Evolutionary conservation across 2,888 invertebrate species (phyloP).

Genomic region (Trichacis sp.): DNA sequence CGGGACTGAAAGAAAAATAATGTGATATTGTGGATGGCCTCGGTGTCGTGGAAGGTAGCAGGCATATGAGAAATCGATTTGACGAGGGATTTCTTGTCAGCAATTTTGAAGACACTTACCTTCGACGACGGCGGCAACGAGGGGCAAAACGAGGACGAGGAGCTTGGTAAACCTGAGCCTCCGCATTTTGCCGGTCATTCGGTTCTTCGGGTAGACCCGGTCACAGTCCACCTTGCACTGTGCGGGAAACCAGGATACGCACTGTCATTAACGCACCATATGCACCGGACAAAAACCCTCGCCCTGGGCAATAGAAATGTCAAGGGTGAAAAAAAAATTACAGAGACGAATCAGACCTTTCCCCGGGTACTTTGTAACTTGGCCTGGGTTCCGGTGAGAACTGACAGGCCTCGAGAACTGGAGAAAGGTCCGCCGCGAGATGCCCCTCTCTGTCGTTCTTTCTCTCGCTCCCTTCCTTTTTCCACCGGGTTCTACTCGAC

Average conservation of each 20-base stretch:
- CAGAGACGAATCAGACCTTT: constrained; percentile 34
- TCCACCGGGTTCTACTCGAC: constrained; percentile 16
- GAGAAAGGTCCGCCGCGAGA: constrained; percentile 43
- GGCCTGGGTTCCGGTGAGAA: constrained; percentile 45
- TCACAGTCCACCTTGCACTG: constrained; percentile 41
- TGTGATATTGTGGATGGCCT: no score
- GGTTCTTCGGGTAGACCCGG: constrained; percentile 7
- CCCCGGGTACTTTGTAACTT: constrained; percentile 41
- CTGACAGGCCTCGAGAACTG: constrained; percentile 41
- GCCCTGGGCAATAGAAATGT: no score
- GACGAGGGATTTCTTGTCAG: no score
- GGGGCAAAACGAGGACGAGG: constrained; percentile 33
- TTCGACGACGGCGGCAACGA: constrained; percentile 25
- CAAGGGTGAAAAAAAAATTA: not conserved
- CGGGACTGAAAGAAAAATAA: no score
- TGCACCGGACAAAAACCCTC: no score
- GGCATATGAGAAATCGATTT: no score
- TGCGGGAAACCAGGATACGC: constrained; percentile 25
- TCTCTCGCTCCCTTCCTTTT: constrained; percentile 37
- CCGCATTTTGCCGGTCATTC: constrained; percentile 37
- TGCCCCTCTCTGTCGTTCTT: constrained; percentile 43
- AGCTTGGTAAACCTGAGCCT: constrained; percentile 42
- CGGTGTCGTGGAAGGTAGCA: no score
- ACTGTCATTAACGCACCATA: constrained; percentile 43
- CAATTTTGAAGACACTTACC: constrained; percentile 37